Conservation (phyloP, 2,888 invertebrate genomes). For the Lampropteryx suffumata region DNA sequence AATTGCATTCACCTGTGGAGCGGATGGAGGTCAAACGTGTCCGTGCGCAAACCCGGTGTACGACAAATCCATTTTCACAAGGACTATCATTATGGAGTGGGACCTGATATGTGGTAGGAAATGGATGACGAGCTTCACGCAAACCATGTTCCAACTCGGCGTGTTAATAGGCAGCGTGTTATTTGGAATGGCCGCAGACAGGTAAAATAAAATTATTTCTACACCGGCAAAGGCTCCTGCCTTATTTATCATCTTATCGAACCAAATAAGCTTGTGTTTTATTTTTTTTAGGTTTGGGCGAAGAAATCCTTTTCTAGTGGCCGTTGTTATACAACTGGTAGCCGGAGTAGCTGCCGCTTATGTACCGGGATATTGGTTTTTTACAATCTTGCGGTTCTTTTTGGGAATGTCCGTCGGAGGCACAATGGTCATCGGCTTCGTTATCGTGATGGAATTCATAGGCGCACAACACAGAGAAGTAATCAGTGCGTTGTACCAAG, state of each 20-base stretch:
- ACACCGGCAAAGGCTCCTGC: not conserved
- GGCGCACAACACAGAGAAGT: conserved; percentile 81
- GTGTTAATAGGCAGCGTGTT: conserved; percentile 87
- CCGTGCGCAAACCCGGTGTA: conserved; percentile 69
- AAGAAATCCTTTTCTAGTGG: conserved; percentile 86
- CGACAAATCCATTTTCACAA: conserved; percentile 85
- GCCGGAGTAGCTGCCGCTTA: conserved; percentile 87
- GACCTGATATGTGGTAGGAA: conserved; percentile 86
- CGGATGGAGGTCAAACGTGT: conserved; percentile 35
- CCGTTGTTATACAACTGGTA: conserved; percentile 87
- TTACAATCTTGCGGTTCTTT: conserved; percentile 86
- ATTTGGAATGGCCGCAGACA: conserved; percentile 89
- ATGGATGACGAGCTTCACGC: conserved; percentile 86
- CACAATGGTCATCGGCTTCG: conserved; percentile 87
- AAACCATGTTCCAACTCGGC: conserved; percentile 89
- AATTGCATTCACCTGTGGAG: conserved; percentile 42
- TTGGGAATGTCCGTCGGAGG: conserved; percentile 91
- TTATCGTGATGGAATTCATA: conserved; percentile 86
- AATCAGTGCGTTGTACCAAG: conserved; percentile 85
- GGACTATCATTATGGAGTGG: conserved; percentile 90
- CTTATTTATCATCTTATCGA: too few species aligned
- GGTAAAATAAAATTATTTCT: conserved; percentile 73
- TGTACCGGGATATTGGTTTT: conserved; percentile 83
- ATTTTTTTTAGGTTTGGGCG: conserved; percentile 86
- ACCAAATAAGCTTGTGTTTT: too few species aligned